Evolutionary conservation across 2,113 vertebrate species (phyloP).

Genomic region (Ursus arctos): DNA sequence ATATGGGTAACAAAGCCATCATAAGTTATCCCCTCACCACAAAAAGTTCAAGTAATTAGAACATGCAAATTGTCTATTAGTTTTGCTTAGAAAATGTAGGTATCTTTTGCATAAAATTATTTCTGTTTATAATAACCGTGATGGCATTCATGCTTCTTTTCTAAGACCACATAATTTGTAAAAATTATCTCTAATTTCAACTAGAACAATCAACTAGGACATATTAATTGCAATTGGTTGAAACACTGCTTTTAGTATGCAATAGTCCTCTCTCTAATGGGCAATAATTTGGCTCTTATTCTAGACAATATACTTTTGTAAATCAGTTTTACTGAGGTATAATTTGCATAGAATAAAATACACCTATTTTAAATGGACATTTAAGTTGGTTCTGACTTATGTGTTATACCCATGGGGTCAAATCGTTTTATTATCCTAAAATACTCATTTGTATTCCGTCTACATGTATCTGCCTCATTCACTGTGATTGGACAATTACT

Average conservation of each 20-base stretch:
- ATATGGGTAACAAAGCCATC: neutral
- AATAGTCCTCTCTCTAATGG: neutral
- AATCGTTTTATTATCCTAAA: neutral
- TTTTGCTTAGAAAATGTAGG: neutral
- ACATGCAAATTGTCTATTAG: neutral
- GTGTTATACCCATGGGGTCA: neutral
- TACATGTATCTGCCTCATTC: neutral
- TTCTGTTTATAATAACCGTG: neutral
- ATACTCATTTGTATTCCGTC: neutral
- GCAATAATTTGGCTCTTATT: neutral
- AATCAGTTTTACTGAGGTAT: neutral
- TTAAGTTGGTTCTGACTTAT: neutral
- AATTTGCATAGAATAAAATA: neutral
- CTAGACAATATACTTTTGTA: neutral
- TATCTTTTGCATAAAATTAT: neutral
- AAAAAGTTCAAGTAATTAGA: neutral
- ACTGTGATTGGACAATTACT: neutral
- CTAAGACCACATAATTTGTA: neutral
- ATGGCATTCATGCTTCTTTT: neutral
- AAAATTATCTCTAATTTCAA: neutral
- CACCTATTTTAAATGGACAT: neutral
- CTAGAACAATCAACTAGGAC: neutral
- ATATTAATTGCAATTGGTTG: neutral
- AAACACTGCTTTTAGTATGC: neutral
- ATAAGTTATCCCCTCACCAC: neutral